Percentiles rank a stretch among this genome's conserved stretches.
Conservation (phyloP, 2,797 vertebrate species). For the Ceyx erithaca region DNA sequence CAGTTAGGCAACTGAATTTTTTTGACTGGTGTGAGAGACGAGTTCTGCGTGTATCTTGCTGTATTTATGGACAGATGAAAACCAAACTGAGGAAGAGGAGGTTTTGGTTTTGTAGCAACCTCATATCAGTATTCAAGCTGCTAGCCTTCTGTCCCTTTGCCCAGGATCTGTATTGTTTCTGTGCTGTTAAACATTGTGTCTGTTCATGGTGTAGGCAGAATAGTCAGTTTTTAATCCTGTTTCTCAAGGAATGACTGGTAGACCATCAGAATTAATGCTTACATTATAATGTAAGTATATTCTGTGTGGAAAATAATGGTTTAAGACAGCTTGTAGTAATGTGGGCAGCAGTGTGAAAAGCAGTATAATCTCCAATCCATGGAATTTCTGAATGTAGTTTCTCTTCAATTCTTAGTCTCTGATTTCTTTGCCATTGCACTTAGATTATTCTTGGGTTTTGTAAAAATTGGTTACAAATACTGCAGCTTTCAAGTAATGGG, state of each 20-base stretch:
- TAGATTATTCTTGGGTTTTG: slow-evolving; percentile 4
- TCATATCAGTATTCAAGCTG: background rate
- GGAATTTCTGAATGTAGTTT: background rate
- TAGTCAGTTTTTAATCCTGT: background rate
- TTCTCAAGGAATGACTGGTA: background rate
- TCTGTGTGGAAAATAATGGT: background rate
- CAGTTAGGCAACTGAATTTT: background rate
- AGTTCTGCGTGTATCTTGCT: background rate
- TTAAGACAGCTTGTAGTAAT: background rate
- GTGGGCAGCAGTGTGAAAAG: background rate
- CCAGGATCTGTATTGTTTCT: background rate
- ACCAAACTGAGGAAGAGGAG: background rate
- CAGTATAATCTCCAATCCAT: background rate
- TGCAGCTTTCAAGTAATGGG: background rate
- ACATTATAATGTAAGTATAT: background rate
- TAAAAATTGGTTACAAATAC: background rate
- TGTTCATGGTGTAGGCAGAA: background rate
- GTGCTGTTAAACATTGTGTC: background rate
- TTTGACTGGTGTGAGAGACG: background rate
- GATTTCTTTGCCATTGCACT: slow-evolving; percentile 14
- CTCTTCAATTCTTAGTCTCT: background rate
- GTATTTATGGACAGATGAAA: background rate
- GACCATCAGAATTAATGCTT: background rate
- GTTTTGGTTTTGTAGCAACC: background rate
- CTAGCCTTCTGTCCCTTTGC: background rate